Evolutionary conservation across 1,140 invertebrate species (phyloP).

Genomic region (Drosophila saltans): DNA sequence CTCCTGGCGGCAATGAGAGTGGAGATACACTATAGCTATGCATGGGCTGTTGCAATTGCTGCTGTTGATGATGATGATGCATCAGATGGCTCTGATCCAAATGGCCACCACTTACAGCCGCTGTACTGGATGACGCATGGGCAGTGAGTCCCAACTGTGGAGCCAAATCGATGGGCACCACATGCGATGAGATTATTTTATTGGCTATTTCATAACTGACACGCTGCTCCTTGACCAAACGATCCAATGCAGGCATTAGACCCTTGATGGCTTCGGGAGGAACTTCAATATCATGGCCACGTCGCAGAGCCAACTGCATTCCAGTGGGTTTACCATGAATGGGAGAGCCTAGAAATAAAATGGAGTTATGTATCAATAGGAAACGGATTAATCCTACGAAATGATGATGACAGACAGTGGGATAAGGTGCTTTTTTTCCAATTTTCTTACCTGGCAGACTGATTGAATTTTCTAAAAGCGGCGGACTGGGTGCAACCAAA

Average conservation of each 20-base stretch:
- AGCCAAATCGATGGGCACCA: conserved; percentile 83
- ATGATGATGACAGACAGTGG: conserved; percentile 3
- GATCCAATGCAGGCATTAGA: conserved; percentile 80
- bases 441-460: conserved; percentile 78
- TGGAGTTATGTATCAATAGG: background rate
- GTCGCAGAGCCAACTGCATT: conserved; percentile 56
- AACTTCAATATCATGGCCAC: conserved; percentile 77
- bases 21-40: conserved; percentile 75
- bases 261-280: conserved; percentile 78
- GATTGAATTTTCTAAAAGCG: conserved; percentile 83
- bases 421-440: conserved; percentile 11
- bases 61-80: conserved; percentile 56
- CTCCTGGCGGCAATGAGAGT: conserved; percentile 60
- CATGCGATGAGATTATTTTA: conserved; percentile 79
- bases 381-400: background rate
- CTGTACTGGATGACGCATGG: conserved; percentile 60
- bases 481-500: conserved; percentile 84
- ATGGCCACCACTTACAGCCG: conserved; percentile 67
- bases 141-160: conserved; percentile 78
- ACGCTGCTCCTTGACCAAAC: conserved; percentile 82
- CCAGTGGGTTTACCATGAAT: conserved; percentile 84
- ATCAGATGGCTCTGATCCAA: conserved; percentile 61
- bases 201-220: conserved; percentile 82
- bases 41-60: conserved; percentile 54
- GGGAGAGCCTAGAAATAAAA: conserved; percentile 85